These are phyloP conservation scores for Heloderma charlesbogerti DNA, from an alignment of 2,113 vertebrate species.

Conservation along the genomic window DNA sequence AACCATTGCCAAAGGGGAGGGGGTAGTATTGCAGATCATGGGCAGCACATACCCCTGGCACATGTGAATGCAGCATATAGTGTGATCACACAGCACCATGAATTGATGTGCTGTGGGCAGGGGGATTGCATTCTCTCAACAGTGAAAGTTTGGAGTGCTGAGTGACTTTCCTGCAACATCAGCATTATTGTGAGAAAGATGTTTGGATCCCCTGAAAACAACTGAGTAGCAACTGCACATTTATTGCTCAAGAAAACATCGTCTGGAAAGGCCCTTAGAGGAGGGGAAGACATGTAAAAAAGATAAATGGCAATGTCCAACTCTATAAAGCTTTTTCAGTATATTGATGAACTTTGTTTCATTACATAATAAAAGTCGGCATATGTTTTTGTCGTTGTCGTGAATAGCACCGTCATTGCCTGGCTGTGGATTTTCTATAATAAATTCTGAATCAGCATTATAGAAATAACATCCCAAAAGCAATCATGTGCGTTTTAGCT, in stretches of 20 bases:
- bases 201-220: background rate
- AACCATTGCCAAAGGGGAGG: background rate
- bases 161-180: background rate
- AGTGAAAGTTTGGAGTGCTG: background rate
- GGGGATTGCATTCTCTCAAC: background rate
- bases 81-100: background rate
- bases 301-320: too few species aligned
- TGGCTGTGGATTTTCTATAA: background rate
- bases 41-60: background rate
- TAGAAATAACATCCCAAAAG: background rate
- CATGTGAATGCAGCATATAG: background rate
- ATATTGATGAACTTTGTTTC: background rate
- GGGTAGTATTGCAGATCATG: background rate
- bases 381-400: background rate
- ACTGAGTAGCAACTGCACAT: background rate
- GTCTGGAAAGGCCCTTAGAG: background rate
- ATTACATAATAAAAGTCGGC: background rate
- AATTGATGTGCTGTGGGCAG: background rate
- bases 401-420: background rate
- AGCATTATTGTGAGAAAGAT: too few species aligned
- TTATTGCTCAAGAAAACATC: background rate
- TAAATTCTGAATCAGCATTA: background rate
- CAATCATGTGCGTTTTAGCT: background rate
- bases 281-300: too few species aligned
- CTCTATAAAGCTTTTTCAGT: background rate